Evolutionary conservation across 2,888 invertebrate genomes (phyloP).

Genomic region (Erebia epiphron): DNA sequence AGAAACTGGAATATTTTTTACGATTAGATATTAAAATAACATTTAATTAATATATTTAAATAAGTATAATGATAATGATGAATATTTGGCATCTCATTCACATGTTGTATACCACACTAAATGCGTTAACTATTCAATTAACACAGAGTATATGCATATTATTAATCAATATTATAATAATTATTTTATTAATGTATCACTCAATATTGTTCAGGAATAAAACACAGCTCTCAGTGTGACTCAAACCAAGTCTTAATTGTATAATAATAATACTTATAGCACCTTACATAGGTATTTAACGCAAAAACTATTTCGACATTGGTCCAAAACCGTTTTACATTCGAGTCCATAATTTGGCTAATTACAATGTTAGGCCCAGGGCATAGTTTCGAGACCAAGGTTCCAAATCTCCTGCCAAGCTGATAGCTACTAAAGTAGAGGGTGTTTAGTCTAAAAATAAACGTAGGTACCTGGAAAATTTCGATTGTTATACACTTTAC

Average conservation of each 20-base stretch:
- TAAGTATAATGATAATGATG: slow-evolving; percentile 44
- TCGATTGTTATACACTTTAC: no score
- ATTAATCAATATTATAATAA: slow-evolving; percentile 36
- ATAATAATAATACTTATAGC: slow-evolving; percentile 47
- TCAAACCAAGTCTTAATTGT: slow-evolving; percentile 39
- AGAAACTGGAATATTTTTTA: slow-evolving; percentile 52
- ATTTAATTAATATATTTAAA: slow-evolving; percentile 44
- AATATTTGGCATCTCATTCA: slow-evolving; percentile 80
- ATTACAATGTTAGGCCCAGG: background rate
- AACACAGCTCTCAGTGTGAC: slow-evolving; percentile 73
- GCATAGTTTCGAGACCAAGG: background rate
- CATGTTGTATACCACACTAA: slow-evolving; percentile 61
- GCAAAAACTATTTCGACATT: slow-evolving; percentile 1
- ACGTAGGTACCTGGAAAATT: no score
- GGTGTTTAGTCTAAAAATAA: no score
- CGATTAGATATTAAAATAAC: slow-evolving; percentile 8
- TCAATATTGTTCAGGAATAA: slow-evolving; percentile 46
- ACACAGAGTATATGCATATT: slow-evolving; percentile 51
- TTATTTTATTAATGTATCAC: slow-evolving; percentile 54
- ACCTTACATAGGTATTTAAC: slow-evolving; percentile 48
- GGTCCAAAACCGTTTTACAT: background rate
- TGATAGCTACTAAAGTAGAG: no score
- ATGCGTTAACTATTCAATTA: slow-evolving; percentile 55
- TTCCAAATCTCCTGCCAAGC: background rate
- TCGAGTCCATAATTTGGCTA: slow-evolving; percentile 5